A percentile compares a stretch with the other conserved stretches of the same genome.
phyloP scores from a whole-genome alignment of 2,797 vertebrate genomes.

The Amphiprion clarkii region DNA sequence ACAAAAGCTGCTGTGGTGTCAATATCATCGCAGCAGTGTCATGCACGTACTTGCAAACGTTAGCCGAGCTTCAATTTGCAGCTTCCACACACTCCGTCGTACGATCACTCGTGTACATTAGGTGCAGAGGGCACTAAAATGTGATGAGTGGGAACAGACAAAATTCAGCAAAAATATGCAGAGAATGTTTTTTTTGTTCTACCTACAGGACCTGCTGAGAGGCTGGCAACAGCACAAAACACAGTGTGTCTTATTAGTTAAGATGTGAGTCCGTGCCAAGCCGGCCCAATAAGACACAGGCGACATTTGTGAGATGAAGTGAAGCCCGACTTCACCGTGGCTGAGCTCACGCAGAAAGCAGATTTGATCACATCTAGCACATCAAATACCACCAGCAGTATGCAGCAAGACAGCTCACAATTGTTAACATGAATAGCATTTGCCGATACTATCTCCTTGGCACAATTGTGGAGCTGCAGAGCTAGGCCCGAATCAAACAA shows the following conservation, averaged over 20 bases:
- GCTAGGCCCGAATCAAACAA: slow-evolving; percentile 76
- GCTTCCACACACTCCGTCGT: slow-evolving; percentile 53
- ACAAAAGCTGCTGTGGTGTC: neutral
- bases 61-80: slow-evolving; percentile 37
- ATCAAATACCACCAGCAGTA: slow-evolving; percentile 73
- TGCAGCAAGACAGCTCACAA: slow-evolving; percentile 70
- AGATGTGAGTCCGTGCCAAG: slow-evolving; percentile 49
- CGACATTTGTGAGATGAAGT: slow-evolving; percentile 46
- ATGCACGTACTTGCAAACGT: slow-evolving; percentile 27
- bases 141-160: slow-evolving; percentile 39
- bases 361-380: slow-evolving; percentile 75
- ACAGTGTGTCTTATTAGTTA: slow-evolving; percentile 49
- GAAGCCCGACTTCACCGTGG: slow-evolving; percentile 40
- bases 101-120: slow-evolving; percentile 39
- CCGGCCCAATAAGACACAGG: slow-evolving; percentile 45
- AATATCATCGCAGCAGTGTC: neutral
- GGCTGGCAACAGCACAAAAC: slow-evolving; percentile 46
- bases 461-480: slow-evolving; percentile 68
- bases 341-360: slow-evolving; percentile 51
- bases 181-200: slow-evolving; percentile 11
- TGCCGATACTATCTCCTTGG: slow-evolving; percentile 68
- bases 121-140: slow-evolving; percentile 45
- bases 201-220: slow-evolving; percentile 44
- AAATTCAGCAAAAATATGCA: slow-evolving; percentile 43
- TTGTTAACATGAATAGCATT: slow-evolving; percentile 73